A percentile compares a stretch with the other conserved stretches of the same genome.
phyloP scores from a whole-genome alignment of 2,113 vertebrate species.

The Clarias batrachus region DNA sequence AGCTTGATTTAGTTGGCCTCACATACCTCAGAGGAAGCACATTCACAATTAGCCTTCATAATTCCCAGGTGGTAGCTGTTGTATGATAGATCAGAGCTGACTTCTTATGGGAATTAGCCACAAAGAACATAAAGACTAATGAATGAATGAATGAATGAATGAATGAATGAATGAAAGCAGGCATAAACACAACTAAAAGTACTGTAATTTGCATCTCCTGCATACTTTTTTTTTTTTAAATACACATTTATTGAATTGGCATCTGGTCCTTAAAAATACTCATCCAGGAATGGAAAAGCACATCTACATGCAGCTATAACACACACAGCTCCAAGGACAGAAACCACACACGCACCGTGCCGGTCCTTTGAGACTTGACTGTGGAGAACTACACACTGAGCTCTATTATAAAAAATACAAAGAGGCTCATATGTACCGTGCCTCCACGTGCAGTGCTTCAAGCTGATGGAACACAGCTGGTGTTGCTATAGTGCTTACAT shows the following conservation, averaged over 20 bases:
- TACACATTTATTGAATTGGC: background rate
- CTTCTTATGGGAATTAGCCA: background rate
- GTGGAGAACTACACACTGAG: constrained; percentile 27
- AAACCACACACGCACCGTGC: background rate
- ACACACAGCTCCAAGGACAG: background rate
- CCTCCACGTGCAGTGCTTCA: background rate
- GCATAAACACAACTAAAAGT: background rate
- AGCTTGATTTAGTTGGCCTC: background rate
- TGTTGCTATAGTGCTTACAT: constrained; percentile 11
- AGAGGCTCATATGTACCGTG: background rate
- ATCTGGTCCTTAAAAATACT: background rate
- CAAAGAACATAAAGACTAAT: background rate
- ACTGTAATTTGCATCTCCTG: background rate
- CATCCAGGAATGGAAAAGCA: background rate
- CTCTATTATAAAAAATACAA: constrained; percentile 20
- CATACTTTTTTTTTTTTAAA: background rate
- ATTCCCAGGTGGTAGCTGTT: background rate
- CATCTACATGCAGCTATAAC: background rate
- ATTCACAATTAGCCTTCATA: background rate
- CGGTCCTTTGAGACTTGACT: background rate
- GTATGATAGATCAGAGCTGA: background rate
- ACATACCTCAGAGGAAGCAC: background rate
- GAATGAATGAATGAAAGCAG: background rate
- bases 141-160: background rate
- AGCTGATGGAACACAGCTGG: constrained; percentile 16